phyloP scores from a whole-genome alignment of 2,113 vertebrate genomes.

The Polypterus senegalus region DNA sequence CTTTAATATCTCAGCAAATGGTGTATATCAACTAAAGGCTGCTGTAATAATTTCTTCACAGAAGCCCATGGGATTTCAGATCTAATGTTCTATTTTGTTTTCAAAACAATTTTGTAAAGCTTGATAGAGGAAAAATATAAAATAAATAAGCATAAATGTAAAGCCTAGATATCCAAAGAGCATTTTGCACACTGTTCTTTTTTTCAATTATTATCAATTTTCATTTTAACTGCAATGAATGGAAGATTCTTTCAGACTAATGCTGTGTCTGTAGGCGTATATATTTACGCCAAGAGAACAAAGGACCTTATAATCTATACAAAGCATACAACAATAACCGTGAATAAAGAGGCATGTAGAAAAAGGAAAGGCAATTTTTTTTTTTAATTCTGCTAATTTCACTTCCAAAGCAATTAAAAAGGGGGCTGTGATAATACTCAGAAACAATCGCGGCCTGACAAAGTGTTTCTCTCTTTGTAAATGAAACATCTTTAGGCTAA shows the following conservation, averaged over 20 bases:
- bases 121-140: too few species aligned
- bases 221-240: constrained; percentile 34
- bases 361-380: constrained; percentile 72
- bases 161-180: too few species aligned
- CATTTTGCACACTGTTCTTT: constrained; percentile 17
- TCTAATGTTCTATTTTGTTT: too few species aligned
- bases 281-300: constrained; percentile 81
- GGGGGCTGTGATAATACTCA: constrained; percentile 71
- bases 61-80: too few species aligned
- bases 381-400: constrained; percentile 93
- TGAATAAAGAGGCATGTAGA: constrained; percentile 75
- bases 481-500: constrained; percentile 79
- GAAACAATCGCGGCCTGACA: constrained; percentile 73
- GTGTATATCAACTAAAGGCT: too few species aligned
- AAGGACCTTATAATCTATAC: constrained; percentile 76
- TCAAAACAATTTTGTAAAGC: too few species aligned
- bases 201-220: constrained; percentile 48
- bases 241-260: constrained; percentile 47
- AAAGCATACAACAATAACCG: constrained; percentile 78
- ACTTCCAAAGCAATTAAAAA: constrained; percentile 94
- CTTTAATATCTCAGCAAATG: too few species aligned
- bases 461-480: constrained; percentile 77
- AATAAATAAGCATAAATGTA: too few species aligned
- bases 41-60: too few species aligned
- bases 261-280: constrained; percentile 74